Percentiles rank a stretch among this genome's conserved stretches.
Conservation (phyloP, 2,888 invertebrate genomes). For the Aleiodes testaceus region DNA sequence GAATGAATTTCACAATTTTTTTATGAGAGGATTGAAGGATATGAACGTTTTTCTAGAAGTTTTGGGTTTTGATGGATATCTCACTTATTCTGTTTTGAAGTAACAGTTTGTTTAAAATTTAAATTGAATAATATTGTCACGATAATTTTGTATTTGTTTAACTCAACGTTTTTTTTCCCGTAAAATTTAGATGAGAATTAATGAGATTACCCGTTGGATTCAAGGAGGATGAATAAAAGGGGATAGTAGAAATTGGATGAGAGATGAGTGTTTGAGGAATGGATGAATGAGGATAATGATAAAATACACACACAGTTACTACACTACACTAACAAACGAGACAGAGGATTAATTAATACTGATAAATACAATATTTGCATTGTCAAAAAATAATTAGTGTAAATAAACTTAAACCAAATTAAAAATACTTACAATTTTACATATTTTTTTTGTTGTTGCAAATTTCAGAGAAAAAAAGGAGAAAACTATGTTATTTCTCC, state of each 20-base stretch:
- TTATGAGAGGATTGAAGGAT: too few species aligned
- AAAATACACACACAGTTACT: slow-evolving; percentile 33
- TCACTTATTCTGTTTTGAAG: too few species aligned
- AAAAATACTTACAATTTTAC: slow-evolving; percentile 34
- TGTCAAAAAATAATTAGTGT: slow-evolving; percentile 8
- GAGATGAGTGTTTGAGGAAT: slow-evolving; percentile 31
- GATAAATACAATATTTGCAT: slow-evolving; percentile 25
- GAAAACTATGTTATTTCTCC: background rate
- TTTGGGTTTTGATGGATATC: too few species aligned
- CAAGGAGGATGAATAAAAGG: slow-evolving; percentile 18
- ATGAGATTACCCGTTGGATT: slow-evolving; percentile 1
- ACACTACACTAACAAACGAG: slow-evolving; percentile 20
- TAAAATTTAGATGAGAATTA: slow-evolving; percentile 16
- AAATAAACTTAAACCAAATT: slow-evolving; percentile 15
- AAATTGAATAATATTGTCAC: background rate
- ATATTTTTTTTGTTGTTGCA: background rate
- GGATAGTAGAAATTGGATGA: slow-evolving; percentile 9
- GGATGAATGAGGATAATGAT: slow-evolving; percentile 28
- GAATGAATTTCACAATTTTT: background rate
- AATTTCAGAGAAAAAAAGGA: background rate
- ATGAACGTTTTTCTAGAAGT: background rate
- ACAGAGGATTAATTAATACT: slow-evolving; percentile 39
- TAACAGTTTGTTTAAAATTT: too few species aligned
- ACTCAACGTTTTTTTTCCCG: background rate
- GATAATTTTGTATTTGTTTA: slow-evolving; percentile 6